Evolutionary conservation across 2,888 invertebrate genomes (phyloP), one percentile per base, ranked within the genome.

Genomic region (Hypomecis punctinalis): DNA sequence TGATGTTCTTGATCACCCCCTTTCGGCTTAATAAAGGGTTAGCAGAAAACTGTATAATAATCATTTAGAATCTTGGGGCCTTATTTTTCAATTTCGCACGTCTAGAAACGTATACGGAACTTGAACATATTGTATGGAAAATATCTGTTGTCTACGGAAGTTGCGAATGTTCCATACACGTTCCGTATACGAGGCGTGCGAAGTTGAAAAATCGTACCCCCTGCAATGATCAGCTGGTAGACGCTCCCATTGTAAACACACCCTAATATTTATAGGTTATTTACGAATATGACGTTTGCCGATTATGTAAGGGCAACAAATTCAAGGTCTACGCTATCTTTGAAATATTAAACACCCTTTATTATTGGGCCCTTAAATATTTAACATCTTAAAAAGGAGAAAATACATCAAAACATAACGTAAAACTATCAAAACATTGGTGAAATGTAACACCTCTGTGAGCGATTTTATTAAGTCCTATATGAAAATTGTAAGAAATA

Each of bases 261-360:
- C 72, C 80, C 72, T 77, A 75, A 46, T 61, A 68, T 77, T 84
- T 85, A 64, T 82, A 90, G 90, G 90, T 90, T 91, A 90, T 78
- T 80, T 74, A 72, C 59, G 76, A 84, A 78, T 80, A 85, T 91
- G 91, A 90, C 91, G 85, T 89, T 76, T 73, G 70, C 69, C 74
- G 79, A 80, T 91, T 93, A 92, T 91, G 89, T 93, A 92, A 92
- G 91, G 81, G 84, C 79, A 87, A 86, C 80, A 88, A 83, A 74
- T 83, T 78, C 77, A 82, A 82, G 75, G 74, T 74, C 67, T 70
- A 61, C 72, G 69, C 76, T 77, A 72, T 74, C 73, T 60, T 77
- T 76, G 57, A 61, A 65, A 45, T 60, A 70, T 61, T 57, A 66
- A 67, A 11, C n/a, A 11, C 45, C 0, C 7, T 36, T 35, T 33